phyloP scores from a whole-genome alignment of 2,888 invertebrate genomes.

The Abscondita cerata region DNA sequence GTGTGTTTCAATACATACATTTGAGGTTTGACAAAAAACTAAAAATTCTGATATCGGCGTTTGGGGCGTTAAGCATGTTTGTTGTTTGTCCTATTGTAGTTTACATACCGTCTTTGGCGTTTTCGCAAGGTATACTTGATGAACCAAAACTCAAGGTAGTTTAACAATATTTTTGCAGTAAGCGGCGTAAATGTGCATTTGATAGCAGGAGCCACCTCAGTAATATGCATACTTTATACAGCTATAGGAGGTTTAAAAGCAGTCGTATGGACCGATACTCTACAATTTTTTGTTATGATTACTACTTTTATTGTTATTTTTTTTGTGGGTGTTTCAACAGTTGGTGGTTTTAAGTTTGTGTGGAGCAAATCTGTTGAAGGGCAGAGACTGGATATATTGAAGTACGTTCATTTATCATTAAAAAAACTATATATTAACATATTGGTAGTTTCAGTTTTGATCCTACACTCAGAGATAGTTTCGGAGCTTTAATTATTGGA shows the following conservation, averaged over 20 bases:
- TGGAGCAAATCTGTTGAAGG: slow-evolving; percentile 65
- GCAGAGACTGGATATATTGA: slow-evolving; percentile 67
- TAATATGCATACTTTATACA: slow-evolving; percentile 78
- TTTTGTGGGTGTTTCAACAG: slow-evolving; percentile 63
- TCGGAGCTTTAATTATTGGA: slow-evolving; percentile 65
- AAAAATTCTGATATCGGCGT: not conserved
- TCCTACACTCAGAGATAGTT: not conserved
- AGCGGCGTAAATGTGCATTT: slow-evolving; percentile 64
- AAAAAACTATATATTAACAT: too few relatives aligned
- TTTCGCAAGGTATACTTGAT: slow-evolving; percentile 73
- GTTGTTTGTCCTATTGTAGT: not conserved
- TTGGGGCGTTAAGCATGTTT: not conserved
- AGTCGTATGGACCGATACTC: slow-evolving; percentile 69
- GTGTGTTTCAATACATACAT: not conserved
- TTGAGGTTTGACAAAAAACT: not conserved
- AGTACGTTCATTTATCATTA: slow-evolving; percentile 57
- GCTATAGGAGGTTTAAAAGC: slow-evolving; percentile 74
- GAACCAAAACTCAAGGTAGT: not conserved
- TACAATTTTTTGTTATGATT: slow-evolving; percentile 66
- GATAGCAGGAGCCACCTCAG: slow-evolving; percentile 71
- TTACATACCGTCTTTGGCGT: slow-evolving; percentile 53
- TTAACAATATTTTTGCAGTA: slow-evolving; percentile 12
- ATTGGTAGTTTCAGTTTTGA: not conserved
- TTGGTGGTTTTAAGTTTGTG: slow-evolving; percentile 65
- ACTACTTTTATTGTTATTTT: slow-evolving; percentile 64